A percentile compares a stretch with the other conserved stretches of the same genome.
Conservation (phyloP, 1,140 invertebrate species). For the Caenorhabditis elegans region WBcel235 BX284603.4:4910501-4911000, state of each 20-base stretch:
- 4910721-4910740: too few species aligned
- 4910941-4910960: neutral
- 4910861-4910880: neutral
- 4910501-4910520: too few species aligned
- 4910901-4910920: too few species aligned
- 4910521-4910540: too few species aligned
- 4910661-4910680: neutral
- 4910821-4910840: constrained; percentile 31
- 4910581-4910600: neutral
- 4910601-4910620: neutral
- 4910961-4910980: neutral
- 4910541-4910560: neutral
- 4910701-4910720: too few species aligned
- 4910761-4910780: neutral
- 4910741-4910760: neutral
- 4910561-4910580: neutral
- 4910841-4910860: neutral
- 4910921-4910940: too few species aligned
- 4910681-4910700: neutral
- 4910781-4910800: neutral
- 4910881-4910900: neutral
- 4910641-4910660: constrained; percentile 20
- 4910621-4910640: constrained; percentile 27
- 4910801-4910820: neutral
- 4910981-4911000: neutral